Base-by-base conservation (phyloP, 1,140 invertebrate species). In the Protaetia brevitarsis region DNA sequence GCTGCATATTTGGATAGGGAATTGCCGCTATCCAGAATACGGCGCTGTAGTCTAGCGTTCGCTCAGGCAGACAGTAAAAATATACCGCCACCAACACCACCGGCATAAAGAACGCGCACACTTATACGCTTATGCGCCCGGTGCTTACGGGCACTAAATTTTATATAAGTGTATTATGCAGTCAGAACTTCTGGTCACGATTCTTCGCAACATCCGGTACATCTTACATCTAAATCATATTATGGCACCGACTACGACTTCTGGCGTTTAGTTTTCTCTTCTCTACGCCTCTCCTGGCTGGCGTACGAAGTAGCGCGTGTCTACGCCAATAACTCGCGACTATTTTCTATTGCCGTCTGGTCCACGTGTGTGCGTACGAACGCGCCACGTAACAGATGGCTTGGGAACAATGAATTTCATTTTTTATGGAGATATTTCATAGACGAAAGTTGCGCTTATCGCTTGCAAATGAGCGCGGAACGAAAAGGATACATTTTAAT, bases 151-250 rank as follows among this genome's bases (percentile, higher is more conserved):
- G 41, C 37, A 63, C 67, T 73, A 74, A 73, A 74, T 74, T 71
- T 74, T 73, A 73, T 73, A 70, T 73, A 71, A 73, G 73, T 72
- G 71, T 73, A 74, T 74, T 74, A 75, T 71, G 71, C 72, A 73
- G 73, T 74, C 69, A 69, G 73, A 74, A 75, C 68, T 75, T 75
- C 73, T 71, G 72, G 73, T 75, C 73, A 75, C 73, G 73, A 73
- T 73, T 73, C 67, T 23, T 19, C 27, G 70, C 71, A 73, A 75
- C 73, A 75, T 73, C 67, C 72, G 73, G 72, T 72, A 70, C 73
- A 73, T 71, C 73, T 74, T 69, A 75, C 73, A 75, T 73, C 73
- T 75, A 75, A 75, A 75, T 75, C 73, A 70, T 75, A 72, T 73
- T 73, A 75, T 72, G 57, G 57, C 57, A 31, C 41, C 41, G 41